These are phyloP conservation scores for Brachionus calyciflorus DNA, from an alignment of 1,140 invertebrate genomes.

Conservation along the genomic window DNA sequence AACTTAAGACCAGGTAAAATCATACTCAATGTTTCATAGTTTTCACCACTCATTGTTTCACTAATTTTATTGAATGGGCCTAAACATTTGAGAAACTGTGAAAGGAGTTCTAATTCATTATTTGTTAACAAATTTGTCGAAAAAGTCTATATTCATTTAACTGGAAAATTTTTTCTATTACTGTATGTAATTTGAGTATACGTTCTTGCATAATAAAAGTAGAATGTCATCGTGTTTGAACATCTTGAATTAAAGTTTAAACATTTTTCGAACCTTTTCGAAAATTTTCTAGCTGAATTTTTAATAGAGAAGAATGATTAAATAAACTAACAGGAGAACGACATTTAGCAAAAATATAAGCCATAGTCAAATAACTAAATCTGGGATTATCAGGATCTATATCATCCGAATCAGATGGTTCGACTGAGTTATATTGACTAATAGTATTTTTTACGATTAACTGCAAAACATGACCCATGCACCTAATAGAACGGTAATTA, in stretches of 20 bases:
- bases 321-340: background rate
- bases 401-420: background rate
- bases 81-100: background rate
- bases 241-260: conserved; percentile 1
- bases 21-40: background rate
- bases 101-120: background rate
- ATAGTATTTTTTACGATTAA: background rate
- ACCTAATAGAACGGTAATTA: no score
- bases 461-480: no score
- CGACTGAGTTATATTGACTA: background rate
- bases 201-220: background rate
- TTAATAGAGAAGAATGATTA: conserved; percentile 11
- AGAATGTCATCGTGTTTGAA: background rate
- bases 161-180: background rate
- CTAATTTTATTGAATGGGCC: conserved; percentile 2
- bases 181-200: background rate
- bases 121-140: background rate
- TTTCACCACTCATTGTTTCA: conserved; percentile 25
- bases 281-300: background rate
- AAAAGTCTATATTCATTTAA: background rate
- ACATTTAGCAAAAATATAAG: no score
- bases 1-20: background rate
- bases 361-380: background rate
- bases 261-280: background rate
- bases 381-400: background rate